Conservation (phyloP, 2,113 vertebrate genomes). For the Charadrius vociferus region DNA sequence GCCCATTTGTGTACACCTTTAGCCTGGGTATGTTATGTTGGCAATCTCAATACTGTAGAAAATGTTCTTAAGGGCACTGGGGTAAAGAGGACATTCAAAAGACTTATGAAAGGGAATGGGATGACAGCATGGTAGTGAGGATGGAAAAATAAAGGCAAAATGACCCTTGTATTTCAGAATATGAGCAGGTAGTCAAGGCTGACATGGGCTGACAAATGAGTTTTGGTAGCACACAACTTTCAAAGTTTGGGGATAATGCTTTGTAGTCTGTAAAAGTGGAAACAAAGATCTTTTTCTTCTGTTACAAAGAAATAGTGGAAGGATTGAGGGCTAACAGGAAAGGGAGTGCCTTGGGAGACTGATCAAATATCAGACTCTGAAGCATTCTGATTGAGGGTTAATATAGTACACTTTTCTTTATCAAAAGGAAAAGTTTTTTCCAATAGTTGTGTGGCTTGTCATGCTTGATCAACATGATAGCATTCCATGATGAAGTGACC, state of each 20-base stretch:
- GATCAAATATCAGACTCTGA: background rate
- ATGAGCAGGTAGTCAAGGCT: background rate
- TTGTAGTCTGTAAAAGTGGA: background rate
- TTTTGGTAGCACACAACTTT: background rate
- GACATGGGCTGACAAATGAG: background rate
- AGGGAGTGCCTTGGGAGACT: background rate
- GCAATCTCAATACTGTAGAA: background rate
- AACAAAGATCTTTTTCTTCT: background rate
- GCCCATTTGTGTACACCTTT: background rate
- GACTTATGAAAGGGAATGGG: background rate
- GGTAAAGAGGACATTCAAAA: background rate
- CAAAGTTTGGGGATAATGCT: background rate
- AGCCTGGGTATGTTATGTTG: background rate
- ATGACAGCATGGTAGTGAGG: background rate
- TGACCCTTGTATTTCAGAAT: background rate
- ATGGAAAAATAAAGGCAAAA: background rate
- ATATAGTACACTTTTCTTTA: background rate
- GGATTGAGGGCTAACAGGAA: background rate
- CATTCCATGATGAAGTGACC: background rate
- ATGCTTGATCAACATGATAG: background rate
- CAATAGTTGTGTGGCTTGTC: background rate
- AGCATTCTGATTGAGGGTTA: background rate
- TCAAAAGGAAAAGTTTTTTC: background rate
- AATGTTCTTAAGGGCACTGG: background rate
- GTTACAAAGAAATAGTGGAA: background rate